A percentile compares a stretch with the other conserved stretches of the same genome.
These are phyloP conservation scores for Amorpha juglandis DNA, from an alignment of 2,888 invertebrate species.

Conservation along the genomic window DNA sequence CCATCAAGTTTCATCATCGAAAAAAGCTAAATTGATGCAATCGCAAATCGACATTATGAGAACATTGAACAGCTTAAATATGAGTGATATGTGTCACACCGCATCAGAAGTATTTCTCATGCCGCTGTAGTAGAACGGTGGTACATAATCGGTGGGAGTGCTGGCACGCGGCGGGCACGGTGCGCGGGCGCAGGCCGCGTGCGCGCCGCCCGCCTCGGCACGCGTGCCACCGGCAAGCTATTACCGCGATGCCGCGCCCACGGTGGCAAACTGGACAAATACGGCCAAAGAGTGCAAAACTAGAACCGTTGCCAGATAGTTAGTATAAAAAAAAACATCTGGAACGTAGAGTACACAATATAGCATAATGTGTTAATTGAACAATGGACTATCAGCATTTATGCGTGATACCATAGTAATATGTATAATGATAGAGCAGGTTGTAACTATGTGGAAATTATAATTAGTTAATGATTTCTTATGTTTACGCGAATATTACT, in stretches of 20 bases:
- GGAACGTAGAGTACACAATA: background rate
- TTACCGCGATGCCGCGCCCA: constrained; percentile 69
- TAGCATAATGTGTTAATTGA: background rate
- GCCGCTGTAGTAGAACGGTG: constrained; percentile 48
- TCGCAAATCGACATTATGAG: background rate
- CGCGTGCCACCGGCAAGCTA: constrained; percentile 67
- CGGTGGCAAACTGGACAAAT: constrained; percentile 54
- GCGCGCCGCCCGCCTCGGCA: constrained; percentile 47
- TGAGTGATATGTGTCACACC: constrained; percentile 36
- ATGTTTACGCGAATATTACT: too few species aligned
- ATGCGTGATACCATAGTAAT: too few species aligned
- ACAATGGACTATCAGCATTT: background rate
- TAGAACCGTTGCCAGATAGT: constrained; percentile 25
- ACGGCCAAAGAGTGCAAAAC: constrained; percentile 48
- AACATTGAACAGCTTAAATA: constrained; percentile 6
- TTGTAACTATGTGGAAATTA: too few species aligned
- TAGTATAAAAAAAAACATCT: background rate
- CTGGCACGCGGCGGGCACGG: constrained; percentile 51
- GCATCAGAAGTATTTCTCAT: constrained; percentile 58
- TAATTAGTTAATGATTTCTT: too few species aligned
- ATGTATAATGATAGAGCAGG: too few species aligned
- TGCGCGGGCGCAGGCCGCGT: constrained; percentile 49
- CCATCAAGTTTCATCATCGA: background rate
- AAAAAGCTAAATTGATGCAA: background rate
- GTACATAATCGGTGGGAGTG: constrained; percentile 81